Conservation (phyloP, 2,797 vertebrate species). For the Mallotus villosus region DNA sequence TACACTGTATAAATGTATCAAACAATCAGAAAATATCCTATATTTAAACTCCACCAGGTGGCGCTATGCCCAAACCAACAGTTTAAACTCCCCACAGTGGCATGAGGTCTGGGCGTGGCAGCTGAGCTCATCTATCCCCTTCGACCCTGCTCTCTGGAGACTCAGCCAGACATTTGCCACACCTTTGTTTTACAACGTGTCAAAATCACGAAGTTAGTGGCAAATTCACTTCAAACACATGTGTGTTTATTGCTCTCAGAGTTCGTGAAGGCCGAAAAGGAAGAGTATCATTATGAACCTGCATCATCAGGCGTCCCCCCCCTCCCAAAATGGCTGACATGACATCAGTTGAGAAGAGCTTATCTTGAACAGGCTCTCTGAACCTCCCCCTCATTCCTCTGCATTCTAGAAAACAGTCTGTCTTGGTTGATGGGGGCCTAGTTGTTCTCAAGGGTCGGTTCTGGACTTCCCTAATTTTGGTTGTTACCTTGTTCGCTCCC, state of each 20-base stretch:
- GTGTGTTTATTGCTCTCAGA: conserved; percentile 1
- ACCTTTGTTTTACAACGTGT: conserved; percentile 15
- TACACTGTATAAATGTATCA: too few species aligned
- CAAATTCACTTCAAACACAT: conserved; percentile 6
- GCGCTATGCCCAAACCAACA: conserved; percentile 27
- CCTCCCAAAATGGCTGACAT: too few species aligned
- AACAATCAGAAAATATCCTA: background rate
- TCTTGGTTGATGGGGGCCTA: conserved; percentile 2
- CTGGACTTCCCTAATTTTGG: conserved; percentile 56
- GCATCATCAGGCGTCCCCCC: conserved; percentile 33
- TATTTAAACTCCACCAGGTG: conserved; percentile 47
- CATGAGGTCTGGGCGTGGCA: background rate
- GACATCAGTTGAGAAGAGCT: background rate
- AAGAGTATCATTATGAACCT: conserved; percentile 1
- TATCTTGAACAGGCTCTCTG: background rate
- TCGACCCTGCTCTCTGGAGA: background rate
- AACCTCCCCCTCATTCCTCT: conserved; percentile 15
- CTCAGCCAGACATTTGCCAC: conserved; percentile 3
- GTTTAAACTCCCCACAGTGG: background rate
- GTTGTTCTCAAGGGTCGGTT: conserved; percentile 33
- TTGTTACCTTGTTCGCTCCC: conserved; percentile 25
- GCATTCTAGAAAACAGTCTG: conserved; percentile 23
- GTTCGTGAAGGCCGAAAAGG: conserved; percentile 21
- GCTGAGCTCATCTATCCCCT: background rate
- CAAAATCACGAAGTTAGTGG: background rate